Percentiles rank a stretch among this genome's conserved stretches.
phyloP scores from a whole-genome alignment of 2,113 vertebrate genomes.

The Suricata suricatta region DNA sequence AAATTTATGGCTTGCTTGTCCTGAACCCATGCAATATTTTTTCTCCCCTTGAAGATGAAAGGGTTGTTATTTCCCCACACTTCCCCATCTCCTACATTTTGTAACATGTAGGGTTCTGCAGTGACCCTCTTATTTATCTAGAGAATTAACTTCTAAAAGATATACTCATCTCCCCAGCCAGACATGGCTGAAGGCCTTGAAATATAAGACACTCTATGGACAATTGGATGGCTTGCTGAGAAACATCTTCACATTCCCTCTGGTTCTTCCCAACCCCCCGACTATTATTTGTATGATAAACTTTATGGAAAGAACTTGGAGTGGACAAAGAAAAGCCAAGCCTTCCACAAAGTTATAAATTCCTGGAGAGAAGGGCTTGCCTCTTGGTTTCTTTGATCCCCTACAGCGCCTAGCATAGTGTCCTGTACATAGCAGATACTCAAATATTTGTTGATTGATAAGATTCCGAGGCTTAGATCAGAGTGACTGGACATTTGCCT shows the following conservation, averaged over 20 bases:
- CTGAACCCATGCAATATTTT: constrained; percentile 16
- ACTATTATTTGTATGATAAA: background rate
- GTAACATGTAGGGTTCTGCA: background rate
- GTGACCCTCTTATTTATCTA: constrained; percentile 48
- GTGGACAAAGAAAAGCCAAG: background rate
- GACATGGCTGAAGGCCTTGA: background rate
- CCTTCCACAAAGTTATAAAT: constrained; percentile 51
- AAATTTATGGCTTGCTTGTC: constrained; percentile 57
- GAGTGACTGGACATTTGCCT: constrained; percentile 40
- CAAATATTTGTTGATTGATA: constrained; percentile 66
- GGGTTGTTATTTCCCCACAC: background rate
- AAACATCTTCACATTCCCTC: background rate
- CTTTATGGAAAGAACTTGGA: background rate
- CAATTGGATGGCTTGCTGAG: background rate
- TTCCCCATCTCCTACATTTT: constrained; percentile 8
- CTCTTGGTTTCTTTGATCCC: constrained; percentile 21
- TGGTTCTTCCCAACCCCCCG: background rate
- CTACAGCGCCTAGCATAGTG: background rate
- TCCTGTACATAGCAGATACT: constrained; percentile 20
- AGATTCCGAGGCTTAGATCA: constrained; percentile 40
- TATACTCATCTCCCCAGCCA: background rate
- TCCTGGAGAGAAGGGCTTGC: background rate
- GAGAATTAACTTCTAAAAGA: constrained; percentile 56
- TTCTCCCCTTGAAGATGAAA: constrained; percentile 67
- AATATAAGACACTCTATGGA: background rate